phyloP scores from a whole-genome alignment of 1,140 invertebrate genomes.

The Nomia melanderi region DNA sequence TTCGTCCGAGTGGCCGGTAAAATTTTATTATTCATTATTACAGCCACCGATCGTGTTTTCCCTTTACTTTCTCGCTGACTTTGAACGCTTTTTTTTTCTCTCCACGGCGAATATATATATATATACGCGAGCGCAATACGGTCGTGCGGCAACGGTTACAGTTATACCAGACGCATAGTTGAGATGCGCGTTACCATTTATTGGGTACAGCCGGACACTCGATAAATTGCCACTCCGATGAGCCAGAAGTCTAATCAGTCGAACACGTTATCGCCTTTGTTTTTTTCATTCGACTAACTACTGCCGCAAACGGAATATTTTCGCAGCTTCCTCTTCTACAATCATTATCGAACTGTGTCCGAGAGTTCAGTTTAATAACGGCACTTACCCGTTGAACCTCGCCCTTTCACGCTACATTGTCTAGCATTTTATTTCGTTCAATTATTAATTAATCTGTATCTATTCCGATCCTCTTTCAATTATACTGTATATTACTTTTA shows the following conservation, averaged over 20 bases:
- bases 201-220: slow-evolving; percentile 4
- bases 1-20: neutral
- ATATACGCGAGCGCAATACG: neutral
- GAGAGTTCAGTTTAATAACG: no score
- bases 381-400: no score
- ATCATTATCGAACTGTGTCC: no score
- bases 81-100: neutral
- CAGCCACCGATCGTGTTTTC: neutral
- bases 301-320: no score
- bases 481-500: no score
- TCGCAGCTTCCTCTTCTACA: no score
- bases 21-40: neutral
- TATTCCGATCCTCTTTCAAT: no score
- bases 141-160: neutral
- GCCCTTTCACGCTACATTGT: no score
- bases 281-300: neutral
- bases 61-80: neutral
- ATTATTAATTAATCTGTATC: no score
- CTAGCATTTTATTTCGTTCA: no score
- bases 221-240: slow-evolving; percentile 11
- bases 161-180: slow-evolving; percentile 21
- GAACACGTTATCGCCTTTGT: slow-evolving; percentile 24
- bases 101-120: no score
- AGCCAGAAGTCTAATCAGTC: slow-evolving; percentile 33
- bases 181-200: slow-evolving; percentile 28